Evolutionary conservation across 1,140 invertebrate genomes (phyloP), one percentile per base, ranked within the genome.

Genomic region (Sitophilus oryzae): DNA sequence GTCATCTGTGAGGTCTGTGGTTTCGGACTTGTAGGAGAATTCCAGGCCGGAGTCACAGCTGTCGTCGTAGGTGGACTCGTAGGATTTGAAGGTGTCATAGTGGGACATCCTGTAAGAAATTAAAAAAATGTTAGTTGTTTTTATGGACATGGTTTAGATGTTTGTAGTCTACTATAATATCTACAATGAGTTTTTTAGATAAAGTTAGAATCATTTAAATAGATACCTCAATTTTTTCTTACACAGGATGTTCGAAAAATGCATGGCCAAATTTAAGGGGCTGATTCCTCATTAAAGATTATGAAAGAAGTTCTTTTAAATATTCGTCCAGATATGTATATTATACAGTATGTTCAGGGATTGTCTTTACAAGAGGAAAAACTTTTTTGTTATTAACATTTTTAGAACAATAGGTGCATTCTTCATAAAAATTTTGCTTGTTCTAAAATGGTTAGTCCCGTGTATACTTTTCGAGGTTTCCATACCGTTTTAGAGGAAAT

Each of bases 21-120:
- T 63, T 61, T 71, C 69, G 4, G 69, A 71, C 64, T 70, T 72
- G 59, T 67, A 70, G 10, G 70, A 72, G 41, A 69, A 60, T 49
- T 72, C 70, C 51, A 69, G 69, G 37, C 70, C 70, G 11, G 70
- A 72, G 58, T 72, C 70, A 38, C 67, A 68, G 49, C 68, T 70
- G 54, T 70, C 69, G 11, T 72, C 70, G 55, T 69, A 69, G 10
- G 52, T 54, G 40, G 55, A 45, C 2, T 47, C 58, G 25, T 52
- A 57, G n/a, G n/a, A n/a, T 34, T 54, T 57, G 23, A 36, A 35
- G 18, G 20, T 36, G 1, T 51, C 60, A 47, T 43, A 59, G 2
- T 46, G 43, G 22, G 46, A 48, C 62, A 64, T 64, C 36, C 62
- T 63, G 62, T 1, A 63, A 60, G n/a, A 40, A 48, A 58, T 50